Conservation (phyloP, 2,797 vertebrate species). For the Amniataba percoides region DNA sequence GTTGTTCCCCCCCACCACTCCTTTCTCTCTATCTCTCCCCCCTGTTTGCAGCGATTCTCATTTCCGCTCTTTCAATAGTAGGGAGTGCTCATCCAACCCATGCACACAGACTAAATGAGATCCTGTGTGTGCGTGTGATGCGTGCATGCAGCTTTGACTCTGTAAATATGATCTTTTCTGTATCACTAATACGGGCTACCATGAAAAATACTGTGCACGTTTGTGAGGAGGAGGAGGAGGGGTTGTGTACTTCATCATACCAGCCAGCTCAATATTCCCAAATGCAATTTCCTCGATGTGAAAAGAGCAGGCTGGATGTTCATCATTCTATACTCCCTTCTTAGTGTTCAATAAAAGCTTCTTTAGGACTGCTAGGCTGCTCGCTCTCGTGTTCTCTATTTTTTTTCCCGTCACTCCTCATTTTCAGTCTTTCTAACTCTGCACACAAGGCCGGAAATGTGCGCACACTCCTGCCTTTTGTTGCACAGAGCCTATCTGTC, state of each 20-base stretch:
- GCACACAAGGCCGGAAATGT: not conserved
- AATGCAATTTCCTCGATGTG: conserved; percentile 80
- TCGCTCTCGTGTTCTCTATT: conserved; percentile 25
- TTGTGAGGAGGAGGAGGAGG: conserved; percentile 32
- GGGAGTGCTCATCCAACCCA: conserved; percentile 57
- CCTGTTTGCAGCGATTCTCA: conserved; percentile 65
- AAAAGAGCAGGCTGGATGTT: conserved; percentile 74
- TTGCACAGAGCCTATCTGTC: conserved; percentile 30
- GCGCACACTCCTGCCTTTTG: conserved; percentile 24
- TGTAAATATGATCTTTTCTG: conserved; percentile 64
- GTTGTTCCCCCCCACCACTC: not conserved
- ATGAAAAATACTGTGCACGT: conserved; percentile 29
- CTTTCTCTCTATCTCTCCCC: not conserved
- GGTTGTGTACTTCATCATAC: conserved; percentile 70
- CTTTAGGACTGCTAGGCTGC: conserved; percentile 55
- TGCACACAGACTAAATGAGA: conserved; percentile 67
- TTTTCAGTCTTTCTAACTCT: conserved; percentile 43
- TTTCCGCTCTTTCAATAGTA: conserved; percentile 69
- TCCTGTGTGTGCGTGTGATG: conserved; percentile 24
- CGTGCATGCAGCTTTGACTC: conserved; percentile 34
- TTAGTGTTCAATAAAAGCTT: conserved; percentile 75
- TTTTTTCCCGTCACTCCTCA: conserved; percentile 34
- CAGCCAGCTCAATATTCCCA: conserved; percentile 78
- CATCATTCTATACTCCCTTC: conserved; percentile 68
- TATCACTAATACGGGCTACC: conserved; percentile 50